Conservation (phyloP, 2,888 invertebrate species). For the Lypha dubia region DNA sequence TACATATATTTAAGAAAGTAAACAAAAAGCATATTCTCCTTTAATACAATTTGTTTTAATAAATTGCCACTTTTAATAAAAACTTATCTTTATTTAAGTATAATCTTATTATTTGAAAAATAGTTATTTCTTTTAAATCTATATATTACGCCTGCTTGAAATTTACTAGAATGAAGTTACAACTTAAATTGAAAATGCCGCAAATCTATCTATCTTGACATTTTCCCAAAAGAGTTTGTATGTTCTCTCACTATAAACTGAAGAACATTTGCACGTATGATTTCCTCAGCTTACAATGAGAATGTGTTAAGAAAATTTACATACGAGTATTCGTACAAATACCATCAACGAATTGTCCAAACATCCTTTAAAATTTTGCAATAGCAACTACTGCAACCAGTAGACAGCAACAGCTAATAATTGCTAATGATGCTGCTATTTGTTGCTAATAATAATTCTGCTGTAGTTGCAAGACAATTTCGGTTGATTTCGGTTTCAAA, state of each 20-base stretch:
- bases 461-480: background rate
- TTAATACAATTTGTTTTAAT: no score
- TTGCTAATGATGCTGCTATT: conserved; percentile 1
- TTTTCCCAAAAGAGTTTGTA: background rate
- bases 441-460: background rate
- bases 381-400: background rate
- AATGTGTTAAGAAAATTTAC: background rate
- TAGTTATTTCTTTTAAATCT: no score
- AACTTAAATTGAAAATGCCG: background rate
- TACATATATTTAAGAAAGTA: no score
- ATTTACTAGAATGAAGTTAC: no score
- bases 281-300: no score
- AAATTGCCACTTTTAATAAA: no score
- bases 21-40: no score
- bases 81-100: no score
- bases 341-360: background rate
- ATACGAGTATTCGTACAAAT: background rate
- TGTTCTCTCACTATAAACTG: background rate
- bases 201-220: background rate
- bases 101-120: no score
- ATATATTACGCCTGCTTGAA: no score
- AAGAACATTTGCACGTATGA: no score
- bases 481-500: background rate
- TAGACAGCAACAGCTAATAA: background rate
- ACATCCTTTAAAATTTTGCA: background rate